Evolutionary conservation across 2,797 vertebrate species (phyloP), one percentile per base, ranked within the genome.

Genomic region (Lophius americanus): DNA sequence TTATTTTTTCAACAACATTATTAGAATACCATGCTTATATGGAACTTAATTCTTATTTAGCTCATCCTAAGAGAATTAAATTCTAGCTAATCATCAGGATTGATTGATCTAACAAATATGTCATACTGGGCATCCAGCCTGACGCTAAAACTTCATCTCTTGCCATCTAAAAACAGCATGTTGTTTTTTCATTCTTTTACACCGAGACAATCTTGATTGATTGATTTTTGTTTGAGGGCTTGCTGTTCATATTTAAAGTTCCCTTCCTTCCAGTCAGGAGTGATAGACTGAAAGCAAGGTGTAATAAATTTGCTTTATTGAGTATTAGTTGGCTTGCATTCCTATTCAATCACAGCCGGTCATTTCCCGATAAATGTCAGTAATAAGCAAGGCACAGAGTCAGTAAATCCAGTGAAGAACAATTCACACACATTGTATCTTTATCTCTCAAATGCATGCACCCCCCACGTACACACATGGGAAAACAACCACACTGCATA

Each of bases 251-350:
- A 13, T 39, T 60, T n/a, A 53, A 13, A 42, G 6, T 71, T 36
- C 12, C 32, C 7, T n/a, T 51, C 36, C 4, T 42, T 61, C 9
- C 37, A 55, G 13, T 71, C 41, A 47, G 23, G 5, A 48, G 48
- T 51, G 55, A 64, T 8, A 57, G 13, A 73, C 41, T 67, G 42
- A 60, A 63, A 68, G n/a, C 12, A 64, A 63, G 68, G 64, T 70
- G 9, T 5, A 50, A 60, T 47, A 57, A 11, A 5, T 43, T 51
- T 8, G 10, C 23, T 23, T 23, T 42, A 9, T 6, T 10, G 41
- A 9, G 10, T 2, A 42, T 42, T 8, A 10, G 23, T 47, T 13
- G 5, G 9, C 57, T 74, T 61, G 13, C 43, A 12, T 70, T 48
- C 14, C 23, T 49, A n/a, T 64, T 60, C 72, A 23, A 42, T 70